Conservation (phyloP, 1,140 invertebrate species). For the Drosophila funebris region DNA sequence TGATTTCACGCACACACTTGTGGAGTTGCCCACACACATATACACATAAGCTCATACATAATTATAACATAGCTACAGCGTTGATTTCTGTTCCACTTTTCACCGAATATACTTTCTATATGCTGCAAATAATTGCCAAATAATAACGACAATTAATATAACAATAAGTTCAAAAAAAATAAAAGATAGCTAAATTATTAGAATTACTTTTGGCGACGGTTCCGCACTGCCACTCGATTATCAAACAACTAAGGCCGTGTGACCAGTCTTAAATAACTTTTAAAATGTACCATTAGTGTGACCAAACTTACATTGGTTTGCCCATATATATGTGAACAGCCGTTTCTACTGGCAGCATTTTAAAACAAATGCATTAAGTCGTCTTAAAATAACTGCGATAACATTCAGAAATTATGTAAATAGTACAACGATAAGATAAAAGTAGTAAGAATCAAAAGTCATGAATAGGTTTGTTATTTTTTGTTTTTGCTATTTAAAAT, state of each 20-base stretch:
- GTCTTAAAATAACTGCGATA: no score
- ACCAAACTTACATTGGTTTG: neutral
- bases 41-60: constrained; percentile 3
- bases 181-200: constrained; percentile 4
- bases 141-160: constrained; percentile 3
- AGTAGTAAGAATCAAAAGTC: no score
- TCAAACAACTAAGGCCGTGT: constrained; percentile 40
- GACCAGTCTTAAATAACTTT: constrained; percentile 23
- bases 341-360: neutral
- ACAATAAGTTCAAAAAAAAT: constrained; percentile 16
- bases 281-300: constrained; percentile 12
- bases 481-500: no score
- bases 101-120: constrained; percentile 3
- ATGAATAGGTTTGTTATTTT: no score
- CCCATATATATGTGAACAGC: neutral
- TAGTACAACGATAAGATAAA: no score
- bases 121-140: neutral
- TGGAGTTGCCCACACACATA: constrained; percentile 55
- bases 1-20: constrained; percentile 77
- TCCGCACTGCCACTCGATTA: constrained; percentile 47
- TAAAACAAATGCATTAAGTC: neutral
- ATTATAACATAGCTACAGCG: constrained; percentile 4
- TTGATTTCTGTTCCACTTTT: constrained; percentile 5
- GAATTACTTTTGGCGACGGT: constrained; percentile 37
- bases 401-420: no score